Evolutionary conservation across 2,797 vertebrate species (phyloP).

Genomic region (Schizopygopsis pylzovi): DNA sequence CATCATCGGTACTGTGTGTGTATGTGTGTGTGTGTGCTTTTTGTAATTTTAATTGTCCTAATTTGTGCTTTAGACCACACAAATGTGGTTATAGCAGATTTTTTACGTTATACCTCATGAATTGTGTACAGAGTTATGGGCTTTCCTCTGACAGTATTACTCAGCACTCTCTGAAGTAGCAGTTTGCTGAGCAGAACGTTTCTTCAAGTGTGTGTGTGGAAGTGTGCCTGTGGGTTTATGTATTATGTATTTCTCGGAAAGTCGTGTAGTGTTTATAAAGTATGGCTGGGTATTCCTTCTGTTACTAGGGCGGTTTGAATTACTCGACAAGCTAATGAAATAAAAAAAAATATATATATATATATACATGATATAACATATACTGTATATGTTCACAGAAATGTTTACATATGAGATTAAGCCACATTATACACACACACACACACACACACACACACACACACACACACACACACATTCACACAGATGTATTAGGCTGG

Average conservation of each 20-base stretch:
- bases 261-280: constrained; percentile 28
- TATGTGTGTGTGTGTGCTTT: background rate
- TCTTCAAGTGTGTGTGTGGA: constrained; percentile 37
- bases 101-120: background rate
- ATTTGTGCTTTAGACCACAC: background rate
- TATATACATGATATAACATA: too few relatives aligned
- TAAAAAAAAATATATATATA: background rate
- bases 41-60: background rate
- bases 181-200: constrained; percentile 24
- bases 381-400: background rate
- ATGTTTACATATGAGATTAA: background rate
- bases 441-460: background rate
- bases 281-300: background rate
- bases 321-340: background rate
- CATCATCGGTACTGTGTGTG: constrained; percentile 82
- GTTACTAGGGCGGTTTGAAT: background rate
- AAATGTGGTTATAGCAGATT: background rate
- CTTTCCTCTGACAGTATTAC: constrained; percentile 43
- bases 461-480: background rate
- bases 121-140: constrained; percentile 19
- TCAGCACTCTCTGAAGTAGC: constrained; percentile 53
- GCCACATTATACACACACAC: background rate
- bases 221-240: constrained; percentile 35
- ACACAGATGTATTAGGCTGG: background rate
- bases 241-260: constrained; percentile 22